phyloP scores from a whole-genome alignment of 2,797 vertebrate species.

The Melanotaenia maccullochi region DNA sequence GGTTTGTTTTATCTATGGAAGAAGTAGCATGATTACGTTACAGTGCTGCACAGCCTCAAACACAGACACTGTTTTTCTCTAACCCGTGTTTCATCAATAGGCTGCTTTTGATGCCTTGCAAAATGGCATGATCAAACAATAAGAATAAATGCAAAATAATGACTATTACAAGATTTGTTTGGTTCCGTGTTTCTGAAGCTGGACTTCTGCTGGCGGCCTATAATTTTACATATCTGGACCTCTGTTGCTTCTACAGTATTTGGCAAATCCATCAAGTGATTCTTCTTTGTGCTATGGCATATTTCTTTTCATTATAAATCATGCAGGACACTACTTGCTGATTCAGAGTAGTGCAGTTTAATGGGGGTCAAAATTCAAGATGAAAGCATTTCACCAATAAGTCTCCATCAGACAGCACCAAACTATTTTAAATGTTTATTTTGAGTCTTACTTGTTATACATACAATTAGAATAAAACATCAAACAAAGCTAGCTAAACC shows the following conservation, averaged over 20 bases:
- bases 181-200: neutral
- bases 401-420: no score
- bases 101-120: neutral
- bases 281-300: neutral
- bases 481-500: neutral
- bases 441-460: neutral
- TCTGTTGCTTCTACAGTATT: neutral
- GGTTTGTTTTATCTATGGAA: neutral
- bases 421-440: no score
- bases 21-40: neutral
- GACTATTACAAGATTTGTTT: neutral
- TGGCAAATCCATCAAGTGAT: neutral
- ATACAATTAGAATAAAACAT: neutral
- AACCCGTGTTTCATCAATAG: neutral
- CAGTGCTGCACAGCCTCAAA: neutral
- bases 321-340: no score
- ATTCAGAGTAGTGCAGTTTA: neutral
- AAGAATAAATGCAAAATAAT: neutral
- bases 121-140: neutral
- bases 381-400: no score
- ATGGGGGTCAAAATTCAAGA: neutral
- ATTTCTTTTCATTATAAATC: neutral
- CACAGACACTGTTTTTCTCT: neutral
- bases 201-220: neutral
- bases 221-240: neutral